Evolutionary conservation across 2,113 vertebrate species (phyloP), one percentile per base, ranked within the genome.

Genomic region (Nesogale talazaci): DNA sequence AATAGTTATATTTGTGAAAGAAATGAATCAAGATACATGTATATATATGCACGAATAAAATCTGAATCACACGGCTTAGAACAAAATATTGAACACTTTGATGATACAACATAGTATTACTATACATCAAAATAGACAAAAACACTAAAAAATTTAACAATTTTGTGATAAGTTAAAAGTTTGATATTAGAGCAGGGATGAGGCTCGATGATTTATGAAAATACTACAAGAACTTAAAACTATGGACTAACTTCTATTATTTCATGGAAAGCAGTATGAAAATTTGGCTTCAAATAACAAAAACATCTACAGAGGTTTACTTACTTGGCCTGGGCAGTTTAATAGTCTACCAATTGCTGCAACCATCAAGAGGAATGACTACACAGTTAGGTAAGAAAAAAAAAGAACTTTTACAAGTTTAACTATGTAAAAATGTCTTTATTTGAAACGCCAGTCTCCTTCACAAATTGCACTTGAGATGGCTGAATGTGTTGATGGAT

Each of bases 1-100:
- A 98, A 98, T 98, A 97, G 96, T 95, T 96, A 12, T 93, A 96
- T 96, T 90, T 95, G 96, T 95, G 97, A 98, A 98, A 96, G 95
- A 96, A 98, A 97, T 78, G 88, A 89, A 95, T 94, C 59, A 95
- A 96, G 96, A 96, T 94, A 57, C 94, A 92, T 88, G 40, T 93
- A 72, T 12, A 40, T 56, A 82, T 65, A 83, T n/a, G 34, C 92
- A 94, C 96, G 96, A 98, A 94, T 96, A 80, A 94, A 88, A 97
- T 46, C 88, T 88, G 46, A 96, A 95, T 92, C 80, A 94, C 67
- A 76, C 74, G 38, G 20, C 95, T 96, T 95, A 97, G 77, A 97
- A 95, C n/a, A 95, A 83, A 95, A 92, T 79, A 56, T 83, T 74
- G 27, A 97, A 97, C 80, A 95, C 70, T 84, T 14, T 86, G 90